Percentiles rank a stretch among this genome's conserved stretches.
These are phyloP conservation scores for Tretioscincus oriximinensis DNA, from an alignment of 2,113 vertebrate species.

Conservation along the genomic window DNA sequence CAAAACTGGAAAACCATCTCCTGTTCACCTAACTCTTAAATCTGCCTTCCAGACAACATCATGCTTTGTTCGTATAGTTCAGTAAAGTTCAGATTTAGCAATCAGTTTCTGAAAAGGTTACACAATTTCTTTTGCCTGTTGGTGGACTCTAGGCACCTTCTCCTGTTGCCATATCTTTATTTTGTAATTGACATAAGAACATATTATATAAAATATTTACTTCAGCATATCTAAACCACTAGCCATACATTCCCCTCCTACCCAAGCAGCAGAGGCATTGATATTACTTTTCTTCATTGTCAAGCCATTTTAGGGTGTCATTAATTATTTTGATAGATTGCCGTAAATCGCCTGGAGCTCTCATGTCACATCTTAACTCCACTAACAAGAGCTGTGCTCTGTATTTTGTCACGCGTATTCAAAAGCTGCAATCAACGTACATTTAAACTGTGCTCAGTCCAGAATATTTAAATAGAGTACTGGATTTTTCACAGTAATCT, in stretches of 20 bases:
- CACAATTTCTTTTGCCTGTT: constrained; percentile 25
- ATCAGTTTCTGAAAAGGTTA: constrained; percentile 49
- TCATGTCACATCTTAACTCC: neutral
- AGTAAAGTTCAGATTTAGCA: constrained; percentile 53
- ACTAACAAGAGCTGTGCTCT: neutral
- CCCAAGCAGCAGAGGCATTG: no score
- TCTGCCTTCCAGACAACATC: constrained; percentile 36
- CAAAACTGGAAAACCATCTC: constrained; percentile 34
- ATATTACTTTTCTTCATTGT: no score
- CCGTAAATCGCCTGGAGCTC: no score
- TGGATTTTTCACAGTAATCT: neutral
- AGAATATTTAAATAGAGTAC: neutral
- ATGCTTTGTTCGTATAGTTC: constrained; percentile 29
- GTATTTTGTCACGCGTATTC: neutral
- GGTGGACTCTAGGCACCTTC: constrained; percentile 9
- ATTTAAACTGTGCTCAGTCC: neutral
- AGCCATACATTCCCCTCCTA: no score
- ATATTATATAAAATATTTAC: no score
- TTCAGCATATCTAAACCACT: no score
- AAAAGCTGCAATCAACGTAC: neutral
- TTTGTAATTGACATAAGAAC: no score
- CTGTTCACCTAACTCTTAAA: constrained; percentile 29
- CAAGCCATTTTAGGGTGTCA: no score
- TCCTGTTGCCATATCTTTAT: neutral
- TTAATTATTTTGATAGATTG: no score